These are phyloP conservation scores for Diorhabda elongata DNA, from an alignment of 1,140 invertebrate genomes.

Conservation along the genomic window DNA sequence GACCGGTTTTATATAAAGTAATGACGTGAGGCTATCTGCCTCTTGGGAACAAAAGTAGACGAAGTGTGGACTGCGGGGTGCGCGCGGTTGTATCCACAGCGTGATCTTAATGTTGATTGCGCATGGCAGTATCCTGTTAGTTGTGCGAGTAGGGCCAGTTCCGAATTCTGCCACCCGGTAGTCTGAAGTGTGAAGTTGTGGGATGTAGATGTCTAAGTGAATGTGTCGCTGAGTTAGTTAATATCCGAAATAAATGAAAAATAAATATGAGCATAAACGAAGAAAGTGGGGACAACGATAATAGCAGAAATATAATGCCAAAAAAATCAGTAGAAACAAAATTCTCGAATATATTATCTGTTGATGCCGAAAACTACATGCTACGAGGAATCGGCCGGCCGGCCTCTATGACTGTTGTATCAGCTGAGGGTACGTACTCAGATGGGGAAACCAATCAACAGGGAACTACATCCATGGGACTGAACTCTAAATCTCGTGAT, in stretches of 20 bases:
- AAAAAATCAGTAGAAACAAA: constrained; percentile 28
- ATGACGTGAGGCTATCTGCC: constrained; percentile 10
- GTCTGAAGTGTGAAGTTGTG: constrained; percentile 24
- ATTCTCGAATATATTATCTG: constrained; percentile 34
- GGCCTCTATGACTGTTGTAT: constrained; percentile 29
- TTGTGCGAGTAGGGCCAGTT: constrained; percentile 27
- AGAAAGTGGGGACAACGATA: constrained; percentile 22
- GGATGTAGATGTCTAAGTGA: constrained; percentile 9
- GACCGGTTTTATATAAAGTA: constrained; percentile 2
- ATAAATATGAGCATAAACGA: constrained; percentile 39
- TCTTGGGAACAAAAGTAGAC: not conserved
- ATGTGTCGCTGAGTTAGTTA: constrained; percentile 22
- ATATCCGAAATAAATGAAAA: constrained; percentile 26
- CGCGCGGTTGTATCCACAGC: constrained; percentile 10
- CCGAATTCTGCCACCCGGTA: constrained; percentile 26
- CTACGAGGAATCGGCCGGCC: constrained; percentile 46
- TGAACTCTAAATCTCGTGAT: not conserved
- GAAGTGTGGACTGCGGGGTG: constrained; percentile 13
- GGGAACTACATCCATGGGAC: constrained; percentile 11
- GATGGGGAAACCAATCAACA: constrained; percentile 17
- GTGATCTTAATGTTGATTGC: constrained; percentile 9
- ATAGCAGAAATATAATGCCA: constrained; percentile 32
- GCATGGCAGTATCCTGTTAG: constrained; percentile 18
- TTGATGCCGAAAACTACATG: constrained; percentile 64
- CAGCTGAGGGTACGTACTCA: constrained; percentile 9